These are phyloP conservation scores for Urocolius indicus DNA, from an alignment of 2,113 vertebrate genomes.

Conservation along the genomic window DNA sequence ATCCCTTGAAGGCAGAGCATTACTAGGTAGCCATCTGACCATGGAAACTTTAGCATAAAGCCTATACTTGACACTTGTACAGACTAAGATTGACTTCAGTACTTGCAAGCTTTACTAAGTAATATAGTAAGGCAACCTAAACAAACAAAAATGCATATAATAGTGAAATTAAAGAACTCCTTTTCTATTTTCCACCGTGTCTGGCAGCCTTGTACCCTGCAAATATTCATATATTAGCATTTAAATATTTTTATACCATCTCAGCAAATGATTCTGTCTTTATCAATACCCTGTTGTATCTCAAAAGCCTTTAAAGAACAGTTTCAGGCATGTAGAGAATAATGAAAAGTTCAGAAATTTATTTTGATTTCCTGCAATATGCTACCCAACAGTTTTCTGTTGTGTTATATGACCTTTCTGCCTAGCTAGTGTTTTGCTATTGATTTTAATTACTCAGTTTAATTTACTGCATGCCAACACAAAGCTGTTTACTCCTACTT, in stretches of 20 bases:
- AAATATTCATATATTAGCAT: neutral
- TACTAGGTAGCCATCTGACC: neutral
- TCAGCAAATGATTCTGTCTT: neutral
- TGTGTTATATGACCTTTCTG: constrained; percentile 90
- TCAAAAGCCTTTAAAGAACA: constrained; percentile 15
- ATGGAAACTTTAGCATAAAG: neutral
- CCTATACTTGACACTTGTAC: neutral
- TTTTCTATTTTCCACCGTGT: neutral
- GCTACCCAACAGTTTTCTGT: constrained; percentile 80
- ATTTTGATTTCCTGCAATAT: constrained; percentile 83
- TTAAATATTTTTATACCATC: neutral
- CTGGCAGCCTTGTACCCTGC: neutral
- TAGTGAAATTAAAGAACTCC: neutral
- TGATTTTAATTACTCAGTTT: constrained; percentile 96
- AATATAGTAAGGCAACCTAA: neutral
- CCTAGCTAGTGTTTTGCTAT: constrained; percentile 89
- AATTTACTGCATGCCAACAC: constrained; percentile 87
- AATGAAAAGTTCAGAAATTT: constrained; percentile 88
- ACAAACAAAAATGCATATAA: neutral
- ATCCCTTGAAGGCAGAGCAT: neutral
- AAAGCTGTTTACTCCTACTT: constrained; percentile 86
- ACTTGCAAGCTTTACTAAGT: neutral
- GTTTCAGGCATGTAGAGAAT: constrained; percentile 78
- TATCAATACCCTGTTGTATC: neutral
- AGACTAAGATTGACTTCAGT: neutral